phyloP scores from a whole-genome alignment of 2,888 invertebrate species.

The Syrphus vitripennis region DNA sequence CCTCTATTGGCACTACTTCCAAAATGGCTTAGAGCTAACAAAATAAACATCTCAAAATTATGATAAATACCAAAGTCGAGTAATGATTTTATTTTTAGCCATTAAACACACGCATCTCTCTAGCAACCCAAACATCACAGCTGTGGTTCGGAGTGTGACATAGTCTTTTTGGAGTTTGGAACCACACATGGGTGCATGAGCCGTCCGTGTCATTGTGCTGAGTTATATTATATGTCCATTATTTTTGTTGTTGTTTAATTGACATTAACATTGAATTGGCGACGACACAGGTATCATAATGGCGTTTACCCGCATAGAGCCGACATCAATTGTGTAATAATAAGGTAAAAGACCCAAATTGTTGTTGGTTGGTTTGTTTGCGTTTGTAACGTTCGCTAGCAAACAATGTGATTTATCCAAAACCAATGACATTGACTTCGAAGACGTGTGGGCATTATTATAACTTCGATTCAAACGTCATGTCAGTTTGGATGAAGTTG shows the following conservation, averaged over 20 bases:
- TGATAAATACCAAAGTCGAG: slow-evolving; percentile 32
- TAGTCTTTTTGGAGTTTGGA: slow-evolving; percentile 27
- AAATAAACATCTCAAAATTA: slow-evolving; percentile 36
- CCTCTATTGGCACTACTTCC: slow-evolving; percentile 48
- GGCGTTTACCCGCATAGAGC: slow-evolving; percentile 22
- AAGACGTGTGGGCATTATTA: slow-evolving; percentile 54
- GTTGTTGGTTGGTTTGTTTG: neutral
- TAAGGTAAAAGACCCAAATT: slow-evolving; percentile 49
- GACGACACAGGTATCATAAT: slow-evolving; percentile 42
- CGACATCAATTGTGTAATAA: slow-evolving; percentile 61
- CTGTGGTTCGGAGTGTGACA: slow-evolving; percentile 38
- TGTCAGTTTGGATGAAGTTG: slow-evolving; percentile 45
- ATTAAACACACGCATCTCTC: slow-evolving; percentile 28
- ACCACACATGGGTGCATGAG: slow-evolving; percentile 29
- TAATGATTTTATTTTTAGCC: slow-evolving; percentile 55
- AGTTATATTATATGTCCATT: slow-evolving; percentile 11
- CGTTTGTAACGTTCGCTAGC: slow-evolving; percentile 4
- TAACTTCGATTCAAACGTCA: slow-evolving; percentile 54
- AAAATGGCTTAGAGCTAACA: slow-evolving; percentile 31
- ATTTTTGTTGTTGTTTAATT: slow-evolving; percentile 36
- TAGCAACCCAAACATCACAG: neutral
- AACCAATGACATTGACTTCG: slow-evolving; percentile 58
- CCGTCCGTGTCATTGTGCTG: slow-evolving; percentile 40
- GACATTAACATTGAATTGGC: slow-evolving; percentile 69
- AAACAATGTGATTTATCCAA: slow-evolving; percentile 49